These are phyloP conservation scores for Trialeurodes vaporariorum DNA, from an alignment of 1,140 invertebrate genomes.

Conservation along the genomic window DNA sequence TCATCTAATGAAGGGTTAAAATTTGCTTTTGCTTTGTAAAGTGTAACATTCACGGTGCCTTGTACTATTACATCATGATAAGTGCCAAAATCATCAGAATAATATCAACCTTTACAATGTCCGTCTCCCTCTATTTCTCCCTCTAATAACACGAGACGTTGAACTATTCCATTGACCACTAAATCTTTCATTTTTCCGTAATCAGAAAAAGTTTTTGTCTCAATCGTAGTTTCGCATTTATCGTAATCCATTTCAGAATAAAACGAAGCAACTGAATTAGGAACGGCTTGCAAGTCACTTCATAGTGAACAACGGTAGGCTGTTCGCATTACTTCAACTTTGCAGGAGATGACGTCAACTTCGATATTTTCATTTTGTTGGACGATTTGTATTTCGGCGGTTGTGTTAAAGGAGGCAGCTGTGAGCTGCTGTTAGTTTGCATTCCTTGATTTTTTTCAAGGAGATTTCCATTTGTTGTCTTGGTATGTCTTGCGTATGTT, in stretches of 20 bases:
- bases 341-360: neutral
- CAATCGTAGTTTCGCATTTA: neutral
- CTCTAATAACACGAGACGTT: neutral
- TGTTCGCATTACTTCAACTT: neutral
- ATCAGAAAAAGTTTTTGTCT: neutral
- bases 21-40: neutral
- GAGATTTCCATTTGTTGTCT: too few species aligned
- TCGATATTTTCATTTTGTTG: neutral
- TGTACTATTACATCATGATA: constrained; percentile 4
- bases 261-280: neutral
- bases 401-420: neutral
- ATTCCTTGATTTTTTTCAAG: neutral
- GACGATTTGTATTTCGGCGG: neutral
- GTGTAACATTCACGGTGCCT: neutral
- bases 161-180: neutral
- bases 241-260: neutral
- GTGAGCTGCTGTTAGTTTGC: neutral
- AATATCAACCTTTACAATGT: neutral
- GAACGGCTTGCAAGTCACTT: neutral
- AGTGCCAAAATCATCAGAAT: neutral
- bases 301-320: neutral
- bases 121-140: neutral
- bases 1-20: neutral
- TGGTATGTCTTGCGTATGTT: too few species aligned
- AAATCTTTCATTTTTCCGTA: neutral